Base-by-base conservation (phyloP, 2,888 invertebrate species). In the Oconnorella tubifera region DNA sequence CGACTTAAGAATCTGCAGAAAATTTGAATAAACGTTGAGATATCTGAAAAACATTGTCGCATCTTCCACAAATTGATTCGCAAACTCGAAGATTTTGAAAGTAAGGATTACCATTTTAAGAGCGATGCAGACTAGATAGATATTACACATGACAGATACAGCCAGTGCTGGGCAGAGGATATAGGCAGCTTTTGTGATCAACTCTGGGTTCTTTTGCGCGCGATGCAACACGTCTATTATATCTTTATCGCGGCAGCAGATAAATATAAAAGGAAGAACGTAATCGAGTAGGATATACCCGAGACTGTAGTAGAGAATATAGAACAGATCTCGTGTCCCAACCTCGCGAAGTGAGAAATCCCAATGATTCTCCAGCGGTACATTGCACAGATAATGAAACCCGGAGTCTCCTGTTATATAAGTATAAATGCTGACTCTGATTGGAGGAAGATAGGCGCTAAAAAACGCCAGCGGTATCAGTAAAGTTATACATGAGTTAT, bases 361-460 rank as follows among this genome's bases (percentile, higher is more conserved):
- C 70, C 70, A 70, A 58, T 69, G 64, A 48, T 68, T 65, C 27
- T 62, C 63, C 51, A 70, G 31, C 10, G 70, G 68, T n/a, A 67
- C 40, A n/a, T 48, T 61, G 61, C 65, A 65, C 29, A 60, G 60
- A n/a, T 1, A 51, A 29, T 1, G 10, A 14, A 27, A 25, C 0
- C n/a, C 40, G 57, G 57, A 27, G 40, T 33, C 19, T 33, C 57
- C 23, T 2, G 3, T 40, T 63, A 59, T 29, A 29, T 27, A 25
- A 4, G 31, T 14, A 55, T 40, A 51, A 23, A 68, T 6, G 10
- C 33, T 33, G 27, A 66, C 55, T 1, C 68, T 33, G 0, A 68
- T 50, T 6, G 63, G 50, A 0, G 68, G 68, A n/a, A 68, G 31
- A 50, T 48, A 68, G 10, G 66, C 63, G n/a, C 59, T 3, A 58